Evolutionary conservation across 2,113 vertebrate species (phyloP), one percentile per base, ranked within the genome.

Genomic region (Ariopsis seemanni): DNA sequence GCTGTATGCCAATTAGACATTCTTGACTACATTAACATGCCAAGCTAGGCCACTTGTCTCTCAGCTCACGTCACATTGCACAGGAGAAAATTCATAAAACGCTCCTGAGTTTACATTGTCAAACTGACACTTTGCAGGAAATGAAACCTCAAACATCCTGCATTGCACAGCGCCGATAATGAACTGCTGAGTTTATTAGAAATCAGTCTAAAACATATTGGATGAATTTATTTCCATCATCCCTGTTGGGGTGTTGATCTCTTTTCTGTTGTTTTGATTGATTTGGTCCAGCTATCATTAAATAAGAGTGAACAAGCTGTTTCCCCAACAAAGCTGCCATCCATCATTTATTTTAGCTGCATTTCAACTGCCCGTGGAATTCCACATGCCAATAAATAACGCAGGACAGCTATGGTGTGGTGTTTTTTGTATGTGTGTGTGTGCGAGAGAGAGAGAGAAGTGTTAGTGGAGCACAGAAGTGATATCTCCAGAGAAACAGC

Each of bases 191-290:
- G 69, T 90, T 89, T 91, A 91, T 91, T 92, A 85, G 86, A 89
- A 88, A 88, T 90, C 91, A 89, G 86, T 91, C 90, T 91, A 87
- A 89, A 87, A 89, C 80, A 67, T 52, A 62, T 20, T 83, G 78
- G 5, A 88, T 84, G 88, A 84, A 12, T 87, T 89, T 89, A 72
- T 74, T 67, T 74, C 81, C 75, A 27, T 67, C 7, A 75, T 65
- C 20, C 84, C 18, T 48, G 42, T 63, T 27, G 71, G 42, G 25
- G 71, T 63, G 34, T 89, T 84, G 67, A 7, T 22, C 25, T 82
- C 72, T 58, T 63, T n/a, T 86, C 63, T 42, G 72, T 22, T 78
- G 42, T 30, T 82, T 57, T 87, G 82, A 82, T 85, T 90, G 78
- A 88, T 63, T 83, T n/a, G 14, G 71, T 60, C 60, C 69, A 77